phyloP scores from a whole-genome alignment of 2,888 invertebrate genomes.

The Ceraclea dissimilis region DNA sequence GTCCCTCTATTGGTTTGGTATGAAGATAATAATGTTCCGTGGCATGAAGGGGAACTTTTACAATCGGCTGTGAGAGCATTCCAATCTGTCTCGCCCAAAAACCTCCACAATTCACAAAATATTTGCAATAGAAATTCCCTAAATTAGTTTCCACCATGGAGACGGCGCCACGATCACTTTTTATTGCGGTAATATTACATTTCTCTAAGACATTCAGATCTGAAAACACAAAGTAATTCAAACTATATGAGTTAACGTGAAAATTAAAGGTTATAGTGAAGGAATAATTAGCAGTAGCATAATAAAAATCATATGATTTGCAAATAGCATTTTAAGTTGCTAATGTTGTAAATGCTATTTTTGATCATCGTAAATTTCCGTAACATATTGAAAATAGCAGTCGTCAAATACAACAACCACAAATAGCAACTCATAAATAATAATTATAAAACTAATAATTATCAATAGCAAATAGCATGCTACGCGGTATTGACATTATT shows the following conservation, averaged over 20 bases:
- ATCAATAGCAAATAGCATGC: too few species aligned
- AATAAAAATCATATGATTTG: background rate
- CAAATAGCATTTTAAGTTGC: too few species aligned
- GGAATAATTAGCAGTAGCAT: too few species aligned
- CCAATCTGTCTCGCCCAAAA: constrained; percentile 92
- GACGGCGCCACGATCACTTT: constrained; percentile 59
- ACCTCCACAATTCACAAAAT: constrained; percentile 93
- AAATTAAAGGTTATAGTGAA: background rate
- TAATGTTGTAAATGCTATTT: too few species aligned
- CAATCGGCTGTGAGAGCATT: constrained; percentile 73
- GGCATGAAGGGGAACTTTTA: constrained; percentile 84
- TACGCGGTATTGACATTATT: too few species aligned
- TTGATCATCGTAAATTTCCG: too few species aligned
- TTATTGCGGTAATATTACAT: constrained; percentile 63
- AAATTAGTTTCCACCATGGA: constrained; percentile 67
- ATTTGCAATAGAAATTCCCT: constrained; percentile 75
- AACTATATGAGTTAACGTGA: background rate
- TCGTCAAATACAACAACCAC: too few species aligned
- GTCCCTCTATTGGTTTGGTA: constrained; percentile 69
- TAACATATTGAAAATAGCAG: too few species aligned
- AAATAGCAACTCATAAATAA: too few species aligned
- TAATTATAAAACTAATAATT: too few species aligned
- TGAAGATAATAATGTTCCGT: constrained; percentile 92
- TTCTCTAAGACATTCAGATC: constrained; percentile 74
- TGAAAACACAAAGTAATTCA: constrained; percentile 36